Conservation (phyloP, 2,888 invertebrate genomes). For the Leucophora obtusa region DNA sequence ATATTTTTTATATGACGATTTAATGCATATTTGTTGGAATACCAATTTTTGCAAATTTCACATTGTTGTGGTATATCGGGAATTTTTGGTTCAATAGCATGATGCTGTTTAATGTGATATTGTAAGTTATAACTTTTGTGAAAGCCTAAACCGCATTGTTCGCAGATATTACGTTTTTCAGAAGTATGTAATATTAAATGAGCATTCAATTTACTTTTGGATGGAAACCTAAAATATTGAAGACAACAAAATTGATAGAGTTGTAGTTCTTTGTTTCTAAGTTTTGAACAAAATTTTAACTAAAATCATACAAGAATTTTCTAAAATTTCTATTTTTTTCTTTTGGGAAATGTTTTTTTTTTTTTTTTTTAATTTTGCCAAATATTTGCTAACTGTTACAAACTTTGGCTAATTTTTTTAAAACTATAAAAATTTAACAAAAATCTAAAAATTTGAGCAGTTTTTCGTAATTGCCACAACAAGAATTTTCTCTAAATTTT, state of each 20-base stretch:
- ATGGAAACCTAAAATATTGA: neutral
- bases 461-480: no score
- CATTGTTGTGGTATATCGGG: neutral
- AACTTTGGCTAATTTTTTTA: no score
- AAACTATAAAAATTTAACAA: no score
- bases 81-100: neutral
- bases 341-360: no score
- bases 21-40: neutral
- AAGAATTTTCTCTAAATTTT: no score
- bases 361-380: no score
- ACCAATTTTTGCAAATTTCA: constrained; percentile 1
- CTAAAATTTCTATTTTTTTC: no score
- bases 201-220: neutral
- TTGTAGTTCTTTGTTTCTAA: neutral
- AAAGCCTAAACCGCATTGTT: constrained; percentile 60
- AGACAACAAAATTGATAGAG: neutral
- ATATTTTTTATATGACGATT: constrained; percentile 47
- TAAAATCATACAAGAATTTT: no score
- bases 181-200: neutral
- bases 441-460: no score
- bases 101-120: neutral
- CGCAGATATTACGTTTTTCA: constrained; percentile 70
- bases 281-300: no score
- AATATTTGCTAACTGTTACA: no score
- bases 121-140: neutral